Conservation (phyloP, 2,888 invertebrate species). For the Tribolium freemani region DNA sequence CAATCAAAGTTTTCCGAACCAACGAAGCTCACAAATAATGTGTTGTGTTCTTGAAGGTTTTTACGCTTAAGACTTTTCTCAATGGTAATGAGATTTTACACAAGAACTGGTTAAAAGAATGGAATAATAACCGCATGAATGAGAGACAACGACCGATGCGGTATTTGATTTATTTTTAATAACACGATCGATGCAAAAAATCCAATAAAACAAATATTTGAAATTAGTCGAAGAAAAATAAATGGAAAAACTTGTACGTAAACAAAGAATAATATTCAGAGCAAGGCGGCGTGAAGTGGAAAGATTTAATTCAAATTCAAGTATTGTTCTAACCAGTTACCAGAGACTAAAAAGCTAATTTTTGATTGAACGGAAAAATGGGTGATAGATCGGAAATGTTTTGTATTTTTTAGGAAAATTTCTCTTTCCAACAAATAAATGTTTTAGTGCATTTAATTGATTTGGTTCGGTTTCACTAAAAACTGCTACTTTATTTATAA, state of each 20-base stretch:
- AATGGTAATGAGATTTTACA: conserved; percentile 1
- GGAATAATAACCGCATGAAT: conserved; percentile 12
- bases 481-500: neutral
- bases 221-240: neutral
- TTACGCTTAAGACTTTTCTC: neutral
- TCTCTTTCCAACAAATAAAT: neutral
- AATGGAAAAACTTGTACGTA: neutral
- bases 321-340: too few species aligned
- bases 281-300: neutral
- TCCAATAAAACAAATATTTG: neutral
- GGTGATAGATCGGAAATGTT: neutral
- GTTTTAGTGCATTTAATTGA: neutral
- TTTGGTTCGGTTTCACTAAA: neutral
- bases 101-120: conserved; percentile 12
- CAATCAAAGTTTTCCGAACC: neutral
- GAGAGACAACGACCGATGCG: conserved; percentile 1
- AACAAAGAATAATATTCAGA: neutral
- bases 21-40: neutral
- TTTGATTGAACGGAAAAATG: too few species aligned
- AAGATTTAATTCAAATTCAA: neutral
- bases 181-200: neutral
- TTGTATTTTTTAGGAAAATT: neutral
- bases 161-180: neutral
- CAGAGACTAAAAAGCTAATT: too few species aligned
- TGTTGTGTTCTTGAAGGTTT: neutral